Evolutionary conservation across 2,888 invertebrate genomes (phyloP), one percentile per base, ranked within the genome.

Genomic region (Drosophila atripex): DNA sequence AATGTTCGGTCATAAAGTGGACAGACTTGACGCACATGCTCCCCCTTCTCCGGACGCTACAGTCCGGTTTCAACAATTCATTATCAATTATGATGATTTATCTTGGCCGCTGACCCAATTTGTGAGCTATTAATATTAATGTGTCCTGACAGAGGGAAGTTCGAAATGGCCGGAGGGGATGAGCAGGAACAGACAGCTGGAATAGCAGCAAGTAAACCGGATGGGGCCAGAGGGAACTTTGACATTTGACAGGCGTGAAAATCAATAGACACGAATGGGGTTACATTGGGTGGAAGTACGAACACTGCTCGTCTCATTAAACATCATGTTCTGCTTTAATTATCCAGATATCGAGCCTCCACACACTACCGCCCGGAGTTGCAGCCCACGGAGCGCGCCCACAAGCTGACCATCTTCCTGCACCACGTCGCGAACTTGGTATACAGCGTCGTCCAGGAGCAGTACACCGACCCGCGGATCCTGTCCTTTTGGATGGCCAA

Each of bases 401-500:
- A 97, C 90, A 95, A 97, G 88, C 93, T 99, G 66, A 98, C 98
- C 2, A 94, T 96, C 56, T 95, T 98, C 89, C 92, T 98, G 71
- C 97, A 97, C 85, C 97, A 97, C 90, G 97, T 98, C 49, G 97
- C 98, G 9, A 95, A 95, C 85, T 94, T 97, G 89, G 96, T 98
- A 76, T 96, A 97, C 84, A 94, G 94, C 72, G 95, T 96, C 49
- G 96, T 97, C 63, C 96, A 97, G 94, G 97, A 97, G 88, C 93
- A 97, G 63, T 96, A 97, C 90, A 94, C 95, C 70, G 97, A 97
- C 90, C 96, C 97, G 0, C 95, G 95, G 18, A 95, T 96, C 6
- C 94, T 97, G 80, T 97, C 98, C 1, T 97, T 98, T 89, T 99
- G 99, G 99, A 94, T 99, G 93, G 98, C 99, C 12, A 99, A 99